A percentile compares a stretch with the other conserved stretches of the same genome.
These are phyloP conservation scores for Trochalopteron elliotii DNA, from an alignment of 2,113 vertebrate species.

Conservation along the genomic window DNA sequence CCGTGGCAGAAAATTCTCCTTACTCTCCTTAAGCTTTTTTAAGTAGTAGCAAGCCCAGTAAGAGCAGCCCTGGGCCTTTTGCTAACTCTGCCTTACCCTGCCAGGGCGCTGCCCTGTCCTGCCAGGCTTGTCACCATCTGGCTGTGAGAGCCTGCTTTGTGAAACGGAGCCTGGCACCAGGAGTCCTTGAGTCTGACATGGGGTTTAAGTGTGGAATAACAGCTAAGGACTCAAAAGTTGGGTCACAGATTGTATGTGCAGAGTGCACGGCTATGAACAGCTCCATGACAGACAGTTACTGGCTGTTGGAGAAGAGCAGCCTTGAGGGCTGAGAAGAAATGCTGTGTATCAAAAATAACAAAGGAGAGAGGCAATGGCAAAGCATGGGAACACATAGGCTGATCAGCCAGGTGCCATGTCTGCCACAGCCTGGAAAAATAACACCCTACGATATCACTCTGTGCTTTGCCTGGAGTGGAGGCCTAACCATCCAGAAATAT, in stretches of 20 bases:
- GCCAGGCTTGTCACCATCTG: background rate
- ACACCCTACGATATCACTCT: accelerated
- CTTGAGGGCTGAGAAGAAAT: background rate
- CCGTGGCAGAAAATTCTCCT: background rate
- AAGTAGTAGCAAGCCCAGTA: background rate
- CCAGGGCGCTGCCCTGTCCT: background rate
- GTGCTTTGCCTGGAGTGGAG: background rate
- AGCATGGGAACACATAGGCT: background rate
- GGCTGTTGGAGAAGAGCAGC: background rate
- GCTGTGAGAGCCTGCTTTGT: background rate
- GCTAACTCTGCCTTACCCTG: background rate
- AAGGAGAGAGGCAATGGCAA: background rate
- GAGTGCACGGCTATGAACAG: background rate
- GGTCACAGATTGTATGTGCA: background rate
- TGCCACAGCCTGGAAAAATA: background rate
- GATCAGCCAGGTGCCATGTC: background rate
- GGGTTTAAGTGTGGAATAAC: background rate
- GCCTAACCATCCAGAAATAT: background rate
- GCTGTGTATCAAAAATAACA: background rate
- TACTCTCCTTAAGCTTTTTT: background rate
- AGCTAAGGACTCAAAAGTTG: background rate
- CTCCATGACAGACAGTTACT: background rate
- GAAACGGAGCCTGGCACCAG: background rate
- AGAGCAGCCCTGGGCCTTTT: background rate
- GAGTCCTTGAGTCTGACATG: accelerated